Conservation (phyloP, 2,797 vertebrate species). For the Micropoecilia bifurca region DNA sequence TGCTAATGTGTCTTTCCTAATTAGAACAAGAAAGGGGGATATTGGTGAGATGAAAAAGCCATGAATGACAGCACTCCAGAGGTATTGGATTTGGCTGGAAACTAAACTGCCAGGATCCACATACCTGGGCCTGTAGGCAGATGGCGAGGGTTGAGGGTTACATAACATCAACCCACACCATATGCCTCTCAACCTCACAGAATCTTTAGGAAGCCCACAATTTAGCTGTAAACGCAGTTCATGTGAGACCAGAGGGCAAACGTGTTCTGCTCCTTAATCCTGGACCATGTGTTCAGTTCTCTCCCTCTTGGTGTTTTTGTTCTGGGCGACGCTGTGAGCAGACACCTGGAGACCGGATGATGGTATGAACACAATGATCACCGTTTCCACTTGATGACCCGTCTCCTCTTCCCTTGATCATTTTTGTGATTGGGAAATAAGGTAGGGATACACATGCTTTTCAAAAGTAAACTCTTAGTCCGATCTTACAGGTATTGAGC, state of each 20-base stretch:
- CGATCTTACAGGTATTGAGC: not conserved
- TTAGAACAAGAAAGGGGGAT: conserved; percentile 69
- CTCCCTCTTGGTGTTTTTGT: conserved; percentile 56
- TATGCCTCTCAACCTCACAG: conserved; percentile 82
- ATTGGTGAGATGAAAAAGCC: conserved; percentile 67
- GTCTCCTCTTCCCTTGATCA: conserved; percentile 19
- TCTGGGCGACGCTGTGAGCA: conserved; percentile 59
- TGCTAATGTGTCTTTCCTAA: conserved; percentile 63
- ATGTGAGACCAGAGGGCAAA: conserved; percentile 70
- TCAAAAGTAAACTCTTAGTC: not conserved
- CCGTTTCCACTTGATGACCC: conserved; percentile 33
- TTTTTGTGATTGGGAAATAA: not conserved
- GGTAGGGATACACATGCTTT: not conserved
- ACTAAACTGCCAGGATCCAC: conserved; percentile 77
- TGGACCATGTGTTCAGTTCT: conserved; percentile 80
- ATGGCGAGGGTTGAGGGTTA: conserved; percentile 84
- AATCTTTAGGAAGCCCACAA: conserved; percentile 77
- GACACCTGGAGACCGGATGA: conserved; percentile 45
- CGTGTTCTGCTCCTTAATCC: conserved; percentile 70
- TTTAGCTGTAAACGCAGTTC: conserved; percentile 63
- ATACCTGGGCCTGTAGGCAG: conserved; percentile 84
- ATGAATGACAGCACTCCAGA: conserved; percentile 80
- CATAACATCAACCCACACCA: conserved; percentile 79
- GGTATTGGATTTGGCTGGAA: conserved; percentile 70
- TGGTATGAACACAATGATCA: conserved; percentile 48